Evolutionary conservation across 2,113 vertebrate species (phyloP).

Genomic region (Xiphophorus maculatus): DNA sequence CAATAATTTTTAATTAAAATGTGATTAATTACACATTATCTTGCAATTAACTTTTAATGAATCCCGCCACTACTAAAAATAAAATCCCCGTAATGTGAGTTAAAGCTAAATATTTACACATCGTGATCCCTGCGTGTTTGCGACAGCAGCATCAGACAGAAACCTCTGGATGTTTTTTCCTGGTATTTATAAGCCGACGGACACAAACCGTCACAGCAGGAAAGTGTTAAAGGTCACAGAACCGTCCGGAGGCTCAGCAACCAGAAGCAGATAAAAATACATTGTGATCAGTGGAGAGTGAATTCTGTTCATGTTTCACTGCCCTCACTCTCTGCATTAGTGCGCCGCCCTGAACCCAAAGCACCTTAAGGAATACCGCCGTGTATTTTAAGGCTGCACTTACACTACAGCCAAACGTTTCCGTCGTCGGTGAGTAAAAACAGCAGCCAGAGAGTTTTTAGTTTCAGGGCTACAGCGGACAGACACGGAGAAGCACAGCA

Average conservation of each 20-base stretch:
- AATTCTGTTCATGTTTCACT: neutral
- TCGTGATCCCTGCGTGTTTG: too few species aligned
- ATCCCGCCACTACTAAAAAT: too few species aligned
- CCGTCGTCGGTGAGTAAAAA: neutral
- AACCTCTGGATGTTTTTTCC: too few species aligned
- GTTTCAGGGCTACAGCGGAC: neutral
- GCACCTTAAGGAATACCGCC: neutral
- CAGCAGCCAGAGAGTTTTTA: neutral
- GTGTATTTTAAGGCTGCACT: neutral
- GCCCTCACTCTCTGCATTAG: neutral
- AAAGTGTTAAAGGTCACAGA: neutral
- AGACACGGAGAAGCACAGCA: too few species aligned
- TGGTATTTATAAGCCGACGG: neutral
- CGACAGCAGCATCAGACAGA: too few species aligned
- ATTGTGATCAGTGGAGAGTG: neutral
- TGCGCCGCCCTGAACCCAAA: neutral
- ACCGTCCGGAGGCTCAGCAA: neutral
- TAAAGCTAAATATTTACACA: too few species aligned
- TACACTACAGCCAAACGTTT: neutral
- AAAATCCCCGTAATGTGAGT: too few species aligned
- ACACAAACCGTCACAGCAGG: neutral
- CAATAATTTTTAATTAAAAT: too few species aligned
- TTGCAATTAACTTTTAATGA: too few species aligned
- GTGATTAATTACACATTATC: too few species aligned
- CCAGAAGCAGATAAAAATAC: neutral